Base-by-base conservation (phyloP, 2,797 vertebrate species). In the Pachyuromys duprasi region DNA sequence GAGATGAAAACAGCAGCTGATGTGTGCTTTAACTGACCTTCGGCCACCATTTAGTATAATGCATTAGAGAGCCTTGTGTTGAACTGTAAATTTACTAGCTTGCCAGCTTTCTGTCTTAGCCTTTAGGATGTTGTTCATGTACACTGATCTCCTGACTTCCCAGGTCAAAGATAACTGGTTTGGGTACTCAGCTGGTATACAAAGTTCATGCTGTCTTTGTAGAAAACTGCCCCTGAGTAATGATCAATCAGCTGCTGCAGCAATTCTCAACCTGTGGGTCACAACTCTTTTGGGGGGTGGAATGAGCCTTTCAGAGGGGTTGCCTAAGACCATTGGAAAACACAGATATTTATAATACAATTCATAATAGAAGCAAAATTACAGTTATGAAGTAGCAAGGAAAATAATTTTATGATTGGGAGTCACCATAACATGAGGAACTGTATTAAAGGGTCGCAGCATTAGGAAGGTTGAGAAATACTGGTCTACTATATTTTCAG, bases 91-190 rank as follows among this genome's bases (percentile, higher is more conserved):
- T 82, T 55, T 67, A 33, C 65, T 55, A 33, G 60, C 86, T 49
- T 67, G 15, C 26, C 0, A 75, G n/a, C n/a, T 53, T 39, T 15
- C 79, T 63, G 69, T 79, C 89, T 76, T 70, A 31, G 39, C n/a
- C 86, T 92, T 89, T 82, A 60, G 74, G 70, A 86, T 67, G 42
- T 60, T 60, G 15, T 83, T 76, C 65, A 9, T 39, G 62, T 76
- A 14, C 45, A 88, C 62, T 75, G 86, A 84, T 92, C 45, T 89
- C 67, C 83, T 90, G 78, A 72, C 78, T 74, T 88, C 87, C 80
- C 87, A 89, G 78, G 91, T 82, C 80, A 96, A 92, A 95, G 86
- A 79, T 80, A 95, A 69, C 76, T 94, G 39, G 63, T 87, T 65
- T 76, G 45, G 69, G 74, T 13, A 67, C 63, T 6, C 57, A 65